Evolutionary conservation across 2,888 invertebrate genomes (phyloP).

Genomic region (Mimachlamys varia): DNA sequence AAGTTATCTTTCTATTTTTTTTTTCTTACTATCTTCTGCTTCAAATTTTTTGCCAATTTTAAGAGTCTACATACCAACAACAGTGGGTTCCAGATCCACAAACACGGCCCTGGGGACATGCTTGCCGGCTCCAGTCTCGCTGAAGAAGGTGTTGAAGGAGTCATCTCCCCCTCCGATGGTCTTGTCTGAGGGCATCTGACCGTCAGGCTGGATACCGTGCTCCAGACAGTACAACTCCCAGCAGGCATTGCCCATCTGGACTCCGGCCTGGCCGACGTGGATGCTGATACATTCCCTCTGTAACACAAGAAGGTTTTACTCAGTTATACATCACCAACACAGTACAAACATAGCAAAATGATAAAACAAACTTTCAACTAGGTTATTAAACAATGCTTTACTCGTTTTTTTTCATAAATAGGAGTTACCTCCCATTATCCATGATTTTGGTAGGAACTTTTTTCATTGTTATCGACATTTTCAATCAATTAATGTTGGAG

Average conservation of each 20-base stretch:
- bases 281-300: constrained; percentile 83
- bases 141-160: constrained; percentile 91
- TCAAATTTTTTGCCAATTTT: neutral
- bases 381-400: too few species aligned
- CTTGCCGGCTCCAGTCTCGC: constrained; percentile 96
- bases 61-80: constrained; percentile 90
- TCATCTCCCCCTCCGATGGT: constrained; percentile 87
- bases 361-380: too few species aligned
- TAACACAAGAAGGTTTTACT: constrained; percentile 45
- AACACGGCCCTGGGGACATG: constrained; percentile 96
- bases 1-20: too few species aligned
- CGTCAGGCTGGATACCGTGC: constrained; percentile 83
- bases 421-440: too few species aligned
- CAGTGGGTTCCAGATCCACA: constrained; percentile 97
- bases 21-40: too few species aligned
- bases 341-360: too few species aligned
- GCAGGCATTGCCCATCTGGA: constrained; percentile 80
- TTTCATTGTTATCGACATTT: too few species aligned
- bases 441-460: too few species aligned
- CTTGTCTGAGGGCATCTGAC: constrained; percentile 89
- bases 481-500: too few species aligned
- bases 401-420: too few species aligned
- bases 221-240: constrained; percentile 85
- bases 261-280: constrained; percentile 83
- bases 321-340: neutral